phyloP scores from a whole-genome alignment of 2,113 vertebrate genomes.

The Oryzias woworae region DNA sequence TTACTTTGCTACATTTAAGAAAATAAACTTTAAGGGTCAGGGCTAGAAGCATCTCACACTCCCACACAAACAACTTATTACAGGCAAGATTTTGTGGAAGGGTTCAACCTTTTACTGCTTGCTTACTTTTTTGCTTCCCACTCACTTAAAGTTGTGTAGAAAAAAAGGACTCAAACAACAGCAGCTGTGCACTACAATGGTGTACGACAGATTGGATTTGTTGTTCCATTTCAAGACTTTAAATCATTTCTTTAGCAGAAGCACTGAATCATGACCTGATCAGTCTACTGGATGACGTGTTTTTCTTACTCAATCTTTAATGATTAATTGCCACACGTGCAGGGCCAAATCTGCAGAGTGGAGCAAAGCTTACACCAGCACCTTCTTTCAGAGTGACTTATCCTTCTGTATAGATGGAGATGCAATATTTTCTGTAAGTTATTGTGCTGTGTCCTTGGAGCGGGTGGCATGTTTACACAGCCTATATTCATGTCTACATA shows the following conservation, averaged over 20 bases:
- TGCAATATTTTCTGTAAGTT: constrained; percentile 58
- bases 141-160: constrained; percentile 51
- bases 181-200: constrained; percentile 26
- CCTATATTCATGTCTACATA: too few species aligned
- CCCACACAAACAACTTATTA: constrained; percentile 60
- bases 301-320: constrained; percentile 6
- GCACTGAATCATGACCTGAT: constrained; percentile 33
- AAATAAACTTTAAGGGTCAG: constrained; percentile 48
- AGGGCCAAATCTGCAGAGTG: constrained; percentile 27
- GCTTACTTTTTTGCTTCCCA: constrained; percentile 47
- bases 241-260: constrained; percentile 18
- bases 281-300: constrained; percentile 13
- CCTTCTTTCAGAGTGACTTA: constrained; percentile 48
- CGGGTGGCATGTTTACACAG: constrained; percentile 36
- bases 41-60: constrained; percentile 42
- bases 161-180: constrained; percentile 27
- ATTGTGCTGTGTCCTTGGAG: constrained; percentile 51
- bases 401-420: constrained; percentile 22
- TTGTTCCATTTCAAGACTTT: constrained; percentile 36
- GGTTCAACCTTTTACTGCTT: constrained; percentile 47
- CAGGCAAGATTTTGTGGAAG: constrained; percentile 42
- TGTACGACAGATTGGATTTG: constrained; percentile 26
- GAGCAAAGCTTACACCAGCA: constrained; percentile 33
- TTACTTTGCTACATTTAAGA: constrained; percentile 39
- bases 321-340: constrained; percentile 25